Percentiles rank a stretch among this genome's conserved stretches.
Conservation (phyloP, 1,140 invertebrate species). For the Trichogramma pretiosum region DNA sequence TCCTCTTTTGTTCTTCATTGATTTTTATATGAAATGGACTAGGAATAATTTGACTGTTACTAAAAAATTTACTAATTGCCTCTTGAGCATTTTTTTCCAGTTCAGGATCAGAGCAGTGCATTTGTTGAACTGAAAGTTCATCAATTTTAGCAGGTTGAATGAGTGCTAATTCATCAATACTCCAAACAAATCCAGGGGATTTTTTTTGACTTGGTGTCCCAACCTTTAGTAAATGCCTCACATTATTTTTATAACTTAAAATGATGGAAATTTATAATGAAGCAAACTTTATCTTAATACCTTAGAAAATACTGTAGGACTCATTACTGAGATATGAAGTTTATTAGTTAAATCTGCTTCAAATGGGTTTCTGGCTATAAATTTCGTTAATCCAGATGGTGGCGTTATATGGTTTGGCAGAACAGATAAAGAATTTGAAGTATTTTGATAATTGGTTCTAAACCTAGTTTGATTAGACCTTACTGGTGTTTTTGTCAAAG, state of each 20-base stretch:
- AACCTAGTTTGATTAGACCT: slow-evolving; percentile 16
- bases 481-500: slow-evolving; percentile 25
- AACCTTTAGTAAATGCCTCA: slow-evolving; percentile 19
- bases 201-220: slow-evolving; percentile 22
- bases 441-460: slow-evolving; percentile 12
- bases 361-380: slow-evolving; percentile 41
- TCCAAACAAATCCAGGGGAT: slow-evolving; percentile 47
- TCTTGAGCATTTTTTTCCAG: slow-evolving; percentile 45
- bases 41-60: slow-evolving; percentile 45
- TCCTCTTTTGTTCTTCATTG: slow-evolving; percentile 16
- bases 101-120: slow-evolving; percentile 43
- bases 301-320: slow-evolving; percentile 38
- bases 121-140: slow-evolving; percentile 44
- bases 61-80: slow-evolving; percentile 48
- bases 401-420: slow-evolving; percentile 34
- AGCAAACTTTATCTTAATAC: slow-evolving; percentile 20
- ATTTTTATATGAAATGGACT: slow-evolving; percentile 40
- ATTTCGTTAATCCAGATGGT: slow-evolving; percentile 37
- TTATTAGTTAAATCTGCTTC: slow-evolving; percentile 38
- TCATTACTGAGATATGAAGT: slow-evolving; percentile 40
- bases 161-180: slow-evolving; percentile 46
- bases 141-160: slow-evolving; percentile 49
- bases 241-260: neutral
- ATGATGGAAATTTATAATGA: neutral
- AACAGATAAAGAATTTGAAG: slow-evolving; percentile 17